phyloP scores from a whole-genome alignment of 2,113 vertebrate species.

The Pelmatolapia mariae region DNA sequence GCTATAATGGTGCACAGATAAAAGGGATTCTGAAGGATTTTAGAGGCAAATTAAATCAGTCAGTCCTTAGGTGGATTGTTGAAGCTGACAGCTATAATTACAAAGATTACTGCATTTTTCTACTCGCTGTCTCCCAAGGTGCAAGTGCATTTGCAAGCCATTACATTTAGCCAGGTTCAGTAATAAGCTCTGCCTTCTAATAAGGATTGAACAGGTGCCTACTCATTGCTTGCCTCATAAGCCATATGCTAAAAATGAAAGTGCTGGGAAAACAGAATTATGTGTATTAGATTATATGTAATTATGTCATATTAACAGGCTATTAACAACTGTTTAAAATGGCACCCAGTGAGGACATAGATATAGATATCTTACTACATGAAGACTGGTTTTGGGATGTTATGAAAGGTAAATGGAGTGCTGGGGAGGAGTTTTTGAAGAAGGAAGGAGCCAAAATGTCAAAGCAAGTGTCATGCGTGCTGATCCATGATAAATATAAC shows the following conservation, averaged over 20 bases:
- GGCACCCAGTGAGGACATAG: neutral
- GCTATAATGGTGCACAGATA: neutral
- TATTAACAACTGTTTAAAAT: neutral
- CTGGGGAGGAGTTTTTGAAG: neutral
- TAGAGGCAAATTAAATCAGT: conserved; percentile 13
- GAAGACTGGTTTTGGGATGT: neutral
- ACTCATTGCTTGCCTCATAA: neutral
- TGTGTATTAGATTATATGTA: neutral
- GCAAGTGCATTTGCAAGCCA: neutral
- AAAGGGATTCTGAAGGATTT: neutral
- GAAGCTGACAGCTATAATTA: conserved; percentile 17
- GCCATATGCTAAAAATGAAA: neutral
- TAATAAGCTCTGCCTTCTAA: neutral
- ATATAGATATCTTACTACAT: neutral
- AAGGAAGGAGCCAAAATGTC: neutral
- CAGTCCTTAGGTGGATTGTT: neutral
- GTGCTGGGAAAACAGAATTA: neutral
- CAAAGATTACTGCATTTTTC: neutral
- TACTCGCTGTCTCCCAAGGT: neutral
- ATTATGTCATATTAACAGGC: neutral
- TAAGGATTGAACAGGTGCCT: neutral
- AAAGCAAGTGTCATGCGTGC: neutral
- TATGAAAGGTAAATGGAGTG: neutral
- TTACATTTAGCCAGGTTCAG: neutral
- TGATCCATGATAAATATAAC: neutral